Percentiles rank a stretch among this genome's conserved stretches.
Conservation (phyloP, 2,888 invertebrate genomes). For the Tyria jacobaeae region DNA sequence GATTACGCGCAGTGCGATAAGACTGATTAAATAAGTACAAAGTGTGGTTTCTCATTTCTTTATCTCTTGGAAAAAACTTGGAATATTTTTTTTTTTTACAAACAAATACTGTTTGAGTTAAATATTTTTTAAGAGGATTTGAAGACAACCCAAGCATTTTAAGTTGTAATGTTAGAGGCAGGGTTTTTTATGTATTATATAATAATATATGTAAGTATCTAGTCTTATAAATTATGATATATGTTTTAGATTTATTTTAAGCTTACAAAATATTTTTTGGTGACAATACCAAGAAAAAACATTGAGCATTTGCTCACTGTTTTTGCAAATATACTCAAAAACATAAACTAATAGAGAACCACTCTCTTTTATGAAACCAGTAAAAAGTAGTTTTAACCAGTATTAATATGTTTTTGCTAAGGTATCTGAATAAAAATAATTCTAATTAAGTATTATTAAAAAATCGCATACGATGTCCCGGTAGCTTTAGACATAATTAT, state of each 20-base stretch:
- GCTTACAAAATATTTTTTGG: not conserved
- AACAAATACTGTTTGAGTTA: not conserved
- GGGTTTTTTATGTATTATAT: too few species aligned
- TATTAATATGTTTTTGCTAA: not conserved
- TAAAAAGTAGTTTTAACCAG: too few species aligned
- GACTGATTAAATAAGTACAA: slow-evolving; percentile 4
- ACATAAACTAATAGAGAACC: too few species aligned
- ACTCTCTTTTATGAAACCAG: too few species aligned
- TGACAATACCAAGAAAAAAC: not conserved
- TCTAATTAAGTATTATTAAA: not conserved
- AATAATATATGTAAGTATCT: too few species aligned
- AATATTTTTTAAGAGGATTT: too few species aligned
- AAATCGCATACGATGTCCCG: not conserved
- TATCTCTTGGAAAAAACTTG: not conserved
- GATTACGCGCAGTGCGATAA: too few species aligned
- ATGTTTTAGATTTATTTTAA: not conserved
- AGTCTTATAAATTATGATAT: too few species aligned
- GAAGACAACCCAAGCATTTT: too few species aligned
- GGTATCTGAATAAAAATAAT: not conserved
- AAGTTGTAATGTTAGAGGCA: too few species aligned
- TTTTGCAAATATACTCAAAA: too few species aligned
- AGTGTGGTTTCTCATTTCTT: not conserved
- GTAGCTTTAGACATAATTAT: too few species aligned
- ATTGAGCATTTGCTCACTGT: not conserved
- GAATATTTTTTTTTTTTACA: not conserved